phyloP scores from a whole-genome alignment of 2,797 vertebrate species.

The Tiaroga cobitis region DNA sequence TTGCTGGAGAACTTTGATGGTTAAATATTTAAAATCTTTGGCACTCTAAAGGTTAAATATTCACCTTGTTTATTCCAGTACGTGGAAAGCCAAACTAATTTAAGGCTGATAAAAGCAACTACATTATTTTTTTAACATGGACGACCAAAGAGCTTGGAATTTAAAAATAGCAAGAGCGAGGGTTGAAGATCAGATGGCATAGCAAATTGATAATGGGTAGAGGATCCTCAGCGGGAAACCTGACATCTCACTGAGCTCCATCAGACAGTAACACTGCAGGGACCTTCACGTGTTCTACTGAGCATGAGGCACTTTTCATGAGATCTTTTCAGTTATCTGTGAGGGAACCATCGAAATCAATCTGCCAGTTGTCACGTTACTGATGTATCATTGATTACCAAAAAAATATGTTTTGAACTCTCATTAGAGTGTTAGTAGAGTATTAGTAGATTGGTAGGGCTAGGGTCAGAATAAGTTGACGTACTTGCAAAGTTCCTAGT shows the following conservation, averaged over 20 bases:
- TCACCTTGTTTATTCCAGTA: background rate
- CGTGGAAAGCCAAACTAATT: background rate
- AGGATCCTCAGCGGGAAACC: conserved; percentile 51
- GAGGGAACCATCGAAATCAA: conserved; percentile 37
- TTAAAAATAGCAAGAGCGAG: conserved; percentile 57
- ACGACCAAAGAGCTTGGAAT: background rate
- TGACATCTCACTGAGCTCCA: conserved; percentile 38
- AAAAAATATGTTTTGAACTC: background rate
- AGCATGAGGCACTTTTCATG: conserved; percentile 26
- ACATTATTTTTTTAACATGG: conserved; percentile 18
- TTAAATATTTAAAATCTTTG: conserved; percentile 2
- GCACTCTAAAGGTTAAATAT: conserved; percentile 8
- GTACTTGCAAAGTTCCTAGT: no score
- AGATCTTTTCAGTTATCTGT: conserved; percentile 28
- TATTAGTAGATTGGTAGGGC: no score
- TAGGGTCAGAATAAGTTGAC: no score
- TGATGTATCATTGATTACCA: background rate
- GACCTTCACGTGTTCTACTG: conserved; percentile 48
- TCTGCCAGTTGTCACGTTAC: background rate
- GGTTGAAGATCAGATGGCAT: conserved; percentile 66
- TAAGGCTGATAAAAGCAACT: conserved; percentile 22
- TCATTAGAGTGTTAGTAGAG: no score
- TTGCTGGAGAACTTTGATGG: conserved; percentile 1
- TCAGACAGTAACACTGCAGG: conserved; percentile 37
- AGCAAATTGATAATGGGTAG: conserved; percentile 65